phyloP scores from a whole-genome alignment of 1,140 invertebrate genomes.

The Asbolus verrucosus region DNA sequence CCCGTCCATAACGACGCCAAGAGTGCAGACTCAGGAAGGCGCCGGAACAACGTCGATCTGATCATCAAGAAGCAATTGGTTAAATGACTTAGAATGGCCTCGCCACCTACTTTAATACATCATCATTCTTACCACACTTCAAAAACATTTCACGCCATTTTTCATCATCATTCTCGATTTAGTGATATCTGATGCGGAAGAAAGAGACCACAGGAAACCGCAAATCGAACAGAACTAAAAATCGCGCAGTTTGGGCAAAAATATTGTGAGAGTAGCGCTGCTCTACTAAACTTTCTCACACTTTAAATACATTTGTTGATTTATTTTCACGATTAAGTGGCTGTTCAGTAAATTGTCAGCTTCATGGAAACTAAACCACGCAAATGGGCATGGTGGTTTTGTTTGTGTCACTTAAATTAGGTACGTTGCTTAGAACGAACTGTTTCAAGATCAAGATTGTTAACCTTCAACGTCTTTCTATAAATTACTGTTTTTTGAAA shows the following conservation, averaged over 20 bases:
- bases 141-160: slow-evolving; percentile 31
- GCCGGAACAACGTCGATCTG: slow-evolving; percentile 31
- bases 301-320: slow-evolving; percentile 32
- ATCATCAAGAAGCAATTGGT: slow-evolving; percentile 36
- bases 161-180: slow-evolving; percentile 36
- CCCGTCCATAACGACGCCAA: background rate
- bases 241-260: too few species aligned
- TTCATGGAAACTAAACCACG: too few species aligned
- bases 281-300: slow-evolving; percentile 34
- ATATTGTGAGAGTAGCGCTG: slow-evolving; percentile 12
- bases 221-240: slow-evolving; percentile 21
- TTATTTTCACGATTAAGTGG: slow-evolving; percentile 8
- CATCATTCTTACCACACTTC: slow-evolving; percentile 35
- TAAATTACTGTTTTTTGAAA: too few species aligned
- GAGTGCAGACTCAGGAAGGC: slow-evolving; percentile 35
- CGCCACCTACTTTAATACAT: slow-evolving; percentile 38
- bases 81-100: slow-evolving; percentile 39
- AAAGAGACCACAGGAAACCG: slow-evolving; percentile 17
- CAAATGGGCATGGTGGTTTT: too few species aligned
- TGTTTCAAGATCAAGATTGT: too few species aligned
- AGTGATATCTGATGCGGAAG: slow-evolving; percentile 33
- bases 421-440: too few species aligned
- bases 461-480: too few species aligned
- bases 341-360: slow-evolving; percentile 5
- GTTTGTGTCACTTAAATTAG: too few species aligned